phyloP scores from a whole-genome alignment of 2,797 vertebrate genomes.

The Galagoides demidoff region DNA sequence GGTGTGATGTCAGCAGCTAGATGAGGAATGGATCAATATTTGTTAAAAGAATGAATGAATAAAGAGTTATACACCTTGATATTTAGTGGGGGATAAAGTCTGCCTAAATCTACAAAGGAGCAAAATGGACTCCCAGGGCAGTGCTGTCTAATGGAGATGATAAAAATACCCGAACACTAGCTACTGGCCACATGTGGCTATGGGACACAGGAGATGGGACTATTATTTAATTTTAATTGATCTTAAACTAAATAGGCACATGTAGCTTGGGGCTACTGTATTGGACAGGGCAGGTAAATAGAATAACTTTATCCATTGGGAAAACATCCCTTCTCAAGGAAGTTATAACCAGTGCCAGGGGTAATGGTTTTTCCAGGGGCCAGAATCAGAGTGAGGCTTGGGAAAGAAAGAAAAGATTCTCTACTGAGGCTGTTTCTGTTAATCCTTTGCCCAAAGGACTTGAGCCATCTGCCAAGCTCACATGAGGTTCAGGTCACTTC shows the following conservation, averaged over 20 bases:
- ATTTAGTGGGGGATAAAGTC: background rate
- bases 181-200: background rate
- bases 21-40: background rate
- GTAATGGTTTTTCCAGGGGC: background rate
- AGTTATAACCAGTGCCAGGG: background rate
- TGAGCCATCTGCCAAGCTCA: background rate
- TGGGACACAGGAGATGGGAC: background rate
- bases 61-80: background rate
- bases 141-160: too few relatives aligned
- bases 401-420: background rate
- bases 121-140: background rate
- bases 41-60: background rate
- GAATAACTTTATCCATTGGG: background rate
- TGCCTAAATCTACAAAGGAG: background rate
- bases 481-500: background rate
- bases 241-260: background rate
- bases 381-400: background rate
- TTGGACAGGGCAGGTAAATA: background rate
- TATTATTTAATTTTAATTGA: background rate
- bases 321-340: background rate
- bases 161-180: background rate
- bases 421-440: background rate
- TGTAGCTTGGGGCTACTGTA: background rate
- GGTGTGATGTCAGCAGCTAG: background rate
- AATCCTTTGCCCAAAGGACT: background rate